These are phyloP conservation scores for Phrixothrix hirtus DNA, from an alignment of 2,888 invertebrate species.

Conservation along the genomic window DNA sequence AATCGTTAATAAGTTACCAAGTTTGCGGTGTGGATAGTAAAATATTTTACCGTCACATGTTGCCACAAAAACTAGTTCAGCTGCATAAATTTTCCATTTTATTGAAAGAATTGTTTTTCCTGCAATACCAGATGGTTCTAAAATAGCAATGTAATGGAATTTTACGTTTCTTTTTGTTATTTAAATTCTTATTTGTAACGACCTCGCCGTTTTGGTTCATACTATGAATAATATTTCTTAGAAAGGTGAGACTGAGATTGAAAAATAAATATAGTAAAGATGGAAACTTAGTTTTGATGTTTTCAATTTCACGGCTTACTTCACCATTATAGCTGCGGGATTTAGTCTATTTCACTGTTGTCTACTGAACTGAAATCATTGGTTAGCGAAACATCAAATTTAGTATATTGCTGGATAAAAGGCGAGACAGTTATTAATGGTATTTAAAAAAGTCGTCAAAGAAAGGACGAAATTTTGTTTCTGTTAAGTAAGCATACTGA, in stretches of 20 bases:
- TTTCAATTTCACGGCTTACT: slow-evolving; percentile 41
- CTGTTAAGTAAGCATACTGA: no score
- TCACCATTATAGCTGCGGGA: slow-evolving; percentile 33
- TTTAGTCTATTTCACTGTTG: slow-evolving; percentile 20
- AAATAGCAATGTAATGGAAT: slow-evolving; percentile 4
- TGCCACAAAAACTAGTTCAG: slow-evolving; percentile 20
- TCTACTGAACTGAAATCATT: slow-evolving; percentile 7
- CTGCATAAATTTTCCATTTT: slow-evolving; percentile 25
- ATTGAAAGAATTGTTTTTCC: slow-evolving; percentile 21
- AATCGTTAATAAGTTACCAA: slow-evolving; percentile 18
- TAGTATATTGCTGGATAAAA: slow-evolving; percentile 6
- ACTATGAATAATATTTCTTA: slow-evolving; percentile 12
- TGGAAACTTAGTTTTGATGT: slow-evolving; percentile 40
- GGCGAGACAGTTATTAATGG: neutral
- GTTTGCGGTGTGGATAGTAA: slow-evolving; percentile 20
- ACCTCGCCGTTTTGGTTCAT: slow-evolving; percentile 5
- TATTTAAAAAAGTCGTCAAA: slow-evolving; percentile 10
- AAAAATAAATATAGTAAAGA: slow-evolving; percentile 30
- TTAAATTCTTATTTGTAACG: slow-evolving; percentile 12
- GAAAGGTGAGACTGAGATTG: slow-evolving; percentile 22
- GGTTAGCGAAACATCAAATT: slow-evolving; percentile 3
- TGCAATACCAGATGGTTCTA: slow-evolving; percentile 2
- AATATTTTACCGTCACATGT: slow-evolving; percentile 25
- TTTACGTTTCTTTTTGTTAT: slow-evolving; percentile 2
- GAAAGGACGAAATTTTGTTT: slow-evolving; percentile 24